Percentiles rank a stretch among this genome's conserved stretches.
These are phyloP conservation scores for Drosophila parthenogenetica DNA, from an alignment of 2,888 invertebrate genomes.

Conservation along the genomic window DNA sequence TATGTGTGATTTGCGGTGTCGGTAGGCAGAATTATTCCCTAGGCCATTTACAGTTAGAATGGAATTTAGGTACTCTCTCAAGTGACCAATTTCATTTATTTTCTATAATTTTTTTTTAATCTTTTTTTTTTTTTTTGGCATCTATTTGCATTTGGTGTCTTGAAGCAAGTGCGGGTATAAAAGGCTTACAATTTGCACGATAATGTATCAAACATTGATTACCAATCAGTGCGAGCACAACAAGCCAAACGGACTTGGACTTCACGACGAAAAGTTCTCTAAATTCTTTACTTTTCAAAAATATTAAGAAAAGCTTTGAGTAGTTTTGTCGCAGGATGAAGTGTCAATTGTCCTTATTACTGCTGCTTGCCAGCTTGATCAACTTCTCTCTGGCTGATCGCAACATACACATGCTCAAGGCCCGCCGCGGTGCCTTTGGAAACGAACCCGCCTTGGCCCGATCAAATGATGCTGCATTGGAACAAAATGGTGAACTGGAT, in stretches of 20 bases:
- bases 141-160: slow-evolving; percentile 52
- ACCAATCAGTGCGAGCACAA: slow-evolving; percentile 69
- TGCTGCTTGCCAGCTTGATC: slow-evolving; percentile 55
- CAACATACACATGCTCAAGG: slow-evolving; percentile 24
- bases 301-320: slow-evolving; percentile 30
- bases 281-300: neutral
- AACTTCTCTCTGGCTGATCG: slow-evolving; percentile 32
- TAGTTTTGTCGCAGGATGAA: slow-evolving; percentile 59
- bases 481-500: slow-evolving; percentile 36
- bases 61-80: slow-evolving; percentile 28
- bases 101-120: neutral
- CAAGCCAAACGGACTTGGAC: slow-evolving; percentile 8
- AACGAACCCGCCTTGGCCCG: slow-evolving; percentile 60
- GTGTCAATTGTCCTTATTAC: slow-evolving; percentile 31
- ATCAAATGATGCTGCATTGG: slow-evolving; percentile 44
- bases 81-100: slow-evolving; percentile 24
- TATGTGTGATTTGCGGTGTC: slow-evolving; percentile 25
- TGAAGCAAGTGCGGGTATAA: slow-evolving; percentile 65
- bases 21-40: slow-evolving; percentile 34
- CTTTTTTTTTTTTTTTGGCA: neutral
- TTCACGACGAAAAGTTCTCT: slow-evolving; percentile 64
- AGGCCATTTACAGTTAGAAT: slow-evolving; percentile 59
- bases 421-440: slow-evolving; percentile 51
- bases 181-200: slow-evolving; percentile 58
- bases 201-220: slow-evolving; percentile 78